Conservation (phyloP, 2,797 vertebrate genomes). For the Falco rusticolus region DNA sequence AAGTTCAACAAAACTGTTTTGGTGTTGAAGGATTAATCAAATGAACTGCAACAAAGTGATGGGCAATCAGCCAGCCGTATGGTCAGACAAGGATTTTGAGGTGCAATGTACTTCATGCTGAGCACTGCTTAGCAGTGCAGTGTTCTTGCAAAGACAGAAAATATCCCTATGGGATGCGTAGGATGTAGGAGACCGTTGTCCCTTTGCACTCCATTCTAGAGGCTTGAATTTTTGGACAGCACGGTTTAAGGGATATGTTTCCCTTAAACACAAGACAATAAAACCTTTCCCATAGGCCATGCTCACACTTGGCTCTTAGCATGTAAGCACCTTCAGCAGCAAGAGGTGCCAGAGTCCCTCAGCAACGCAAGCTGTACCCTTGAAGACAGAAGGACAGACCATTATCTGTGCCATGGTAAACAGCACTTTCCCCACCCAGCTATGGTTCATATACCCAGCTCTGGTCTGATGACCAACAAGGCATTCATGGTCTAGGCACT, state of each 20-base stretch:
- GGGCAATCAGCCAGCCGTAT: not conserved
- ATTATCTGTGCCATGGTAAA: fast-evolving
- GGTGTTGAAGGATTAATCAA: not conserved
- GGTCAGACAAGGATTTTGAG: not conserved
- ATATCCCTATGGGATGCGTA: not conserved
- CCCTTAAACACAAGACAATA: not conserved
- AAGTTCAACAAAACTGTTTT: too few species aligned
- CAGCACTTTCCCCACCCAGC: not conserved
- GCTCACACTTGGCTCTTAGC: not conserved
- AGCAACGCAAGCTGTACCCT: fast-evolving
- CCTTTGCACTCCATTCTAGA: not conserved
- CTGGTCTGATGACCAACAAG: fast-evolving
- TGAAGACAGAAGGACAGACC: fast-evolving
- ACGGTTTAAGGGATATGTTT: not conserved
- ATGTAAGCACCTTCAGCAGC: not conserved
- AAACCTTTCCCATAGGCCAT: not conserved
- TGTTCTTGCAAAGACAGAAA: not conserved
- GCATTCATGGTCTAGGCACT: fast-evolving
- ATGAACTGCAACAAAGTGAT: too few species aligned
- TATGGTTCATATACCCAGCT: fast-evolving
- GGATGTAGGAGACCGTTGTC: not conserved
- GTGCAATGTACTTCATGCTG: fast-evolving
- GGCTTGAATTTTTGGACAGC: not conserved
- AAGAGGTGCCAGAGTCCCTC: not conserved
- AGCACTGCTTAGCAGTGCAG: not conserved